Conservation (phyloP, 2,888 invertebrate species). For the Leptura quadrifasciata region DNA sequence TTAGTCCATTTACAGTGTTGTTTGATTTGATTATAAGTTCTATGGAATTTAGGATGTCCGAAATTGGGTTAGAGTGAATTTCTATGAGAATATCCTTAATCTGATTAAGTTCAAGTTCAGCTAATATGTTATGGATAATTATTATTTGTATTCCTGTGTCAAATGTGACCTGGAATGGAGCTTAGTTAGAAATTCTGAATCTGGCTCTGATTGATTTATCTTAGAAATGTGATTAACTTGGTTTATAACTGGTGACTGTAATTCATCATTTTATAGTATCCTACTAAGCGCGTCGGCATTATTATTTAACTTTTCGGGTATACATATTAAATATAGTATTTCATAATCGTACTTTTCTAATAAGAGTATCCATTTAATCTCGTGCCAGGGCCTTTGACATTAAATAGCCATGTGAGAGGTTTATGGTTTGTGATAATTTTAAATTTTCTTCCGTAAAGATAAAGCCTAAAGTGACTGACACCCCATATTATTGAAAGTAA, state of each 20-base stretch:
- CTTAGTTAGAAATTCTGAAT: constrained; percentile 13
- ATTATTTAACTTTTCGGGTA: constrained; percentile 36
- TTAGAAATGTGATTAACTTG: neutral
- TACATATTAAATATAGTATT: constrained; percentile 54
- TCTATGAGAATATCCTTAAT: constrained; percentile 52
- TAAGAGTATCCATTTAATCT: constrained; percentile 64
- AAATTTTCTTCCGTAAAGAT: constrained; percentile 68
- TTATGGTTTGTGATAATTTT: constrained; percentile 66
- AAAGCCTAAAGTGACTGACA: constrained; percentile 67
- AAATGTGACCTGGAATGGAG: neutral
- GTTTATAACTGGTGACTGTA: neutral
- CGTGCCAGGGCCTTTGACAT: constrained; percentile 60
- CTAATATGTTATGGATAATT: constrained; percentile 44
- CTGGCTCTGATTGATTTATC: neutral
- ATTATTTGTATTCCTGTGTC: constrained; percentile 50
- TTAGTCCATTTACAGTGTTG: constrained; percentile 51
- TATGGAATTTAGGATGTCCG: constrained; percentile 55
- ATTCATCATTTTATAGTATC: constrained; percentile 3
- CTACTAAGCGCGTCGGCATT: constrained; percentile 58
- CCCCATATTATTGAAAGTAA: constrained; percentile 67
- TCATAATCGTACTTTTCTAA: constrained; percentile 63
- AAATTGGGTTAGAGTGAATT: constrained; percentile 49
- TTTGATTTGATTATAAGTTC: constrained; percentile 53
- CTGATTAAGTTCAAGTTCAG: constrained; percentile 28
- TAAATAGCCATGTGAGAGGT: constrained; percentile 66